Conservation (phyloP, 92 coral and sea anemone species). For the Diadumene lineata region DNA sequence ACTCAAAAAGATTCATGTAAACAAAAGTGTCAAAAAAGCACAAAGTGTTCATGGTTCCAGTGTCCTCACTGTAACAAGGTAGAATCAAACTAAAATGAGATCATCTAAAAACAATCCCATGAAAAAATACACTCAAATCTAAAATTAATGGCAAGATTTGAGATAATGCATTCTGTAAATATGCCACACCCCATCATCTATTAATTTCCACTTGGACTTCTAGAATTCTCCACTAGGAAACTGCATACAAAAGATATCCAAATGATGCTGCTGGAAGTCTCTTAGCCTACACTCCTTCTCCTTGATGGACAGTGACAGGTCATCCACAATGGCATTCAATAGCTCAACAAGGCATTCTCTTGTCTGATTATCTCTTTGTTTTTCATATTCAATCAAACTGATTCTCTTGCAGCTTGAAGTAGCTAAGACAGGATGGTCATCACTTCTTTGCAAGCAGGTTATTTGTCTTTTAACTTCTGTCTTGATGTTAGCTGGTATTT, state of each 20-base stretch:
- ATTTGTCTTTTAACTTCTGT: slow-evolving; percentile 46
- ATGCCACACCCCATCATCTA: no score
- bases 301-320: slow-evolving; percentile 69
- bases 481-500: slow-evolving; percentile 52
- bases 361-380: slow-evolving; percentile 52
- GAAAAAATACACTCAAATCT: no score
- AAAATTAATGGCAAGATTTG: no score
- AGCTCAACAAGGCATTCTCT: slow-evolving; percentile 49
- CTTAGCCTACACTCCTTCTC: slow-evolving; percentile 68
- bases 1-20: no score
- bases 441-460: slow-evolving; percentile 43
- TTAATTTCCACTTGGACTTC: no score
- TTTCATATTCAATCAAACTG: slow-evolving; percentile 57
- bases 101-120: no score
- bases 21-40: no score
- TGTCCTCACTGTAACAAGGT: no score
- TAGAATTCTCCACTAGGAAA: slow-evolving; percentile 81
- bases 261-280: slow-evolving; percentile 74
- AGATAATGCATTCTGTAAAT: no score
- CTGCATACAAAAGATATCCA: slow-evolving; percentile 64
- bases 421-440: slow-evolving; percentile 52
- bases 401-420: slow-evolving; percentile 63
- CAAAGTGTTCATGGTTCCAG: no score
- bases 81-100: no score
- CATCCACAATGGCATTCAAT: slow-evolving; percentile 65